Percentiles rank a stretch among this genome's conserved stretches.
Evolutionary conservation across 2,797 vertebrate genomes (phyloP).

Genomic region (Steatocranus sp.): DNA sequence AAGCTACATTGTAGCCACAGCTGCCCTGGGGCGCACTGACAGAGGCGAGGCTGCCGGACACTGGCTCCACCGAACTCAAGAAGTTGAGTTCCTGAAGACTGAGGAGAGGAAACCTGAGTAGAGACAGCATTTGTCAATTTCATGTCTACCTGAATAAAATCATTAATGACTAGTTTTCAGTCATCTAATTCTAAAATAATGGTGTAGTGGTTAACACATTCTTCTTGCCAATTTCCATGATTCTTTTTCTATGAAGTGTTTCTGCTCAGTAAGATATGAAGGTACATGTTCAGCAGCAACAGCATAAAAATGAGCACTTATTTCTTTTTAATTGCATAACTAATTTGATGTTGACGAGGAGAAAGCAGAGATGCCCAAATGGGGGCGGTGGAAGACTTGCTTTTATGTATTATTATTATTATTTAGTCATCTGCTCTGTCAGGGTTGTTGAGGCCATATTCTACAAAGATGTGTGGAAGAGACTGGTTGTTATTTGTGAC

Average conservation of each 20-base stretch:
- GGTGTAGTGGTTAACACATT: not conserved
- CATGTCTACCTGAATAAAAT: not conserved
- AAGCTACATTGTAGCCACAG: too few relatives aligned
- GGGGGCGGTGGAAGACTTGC: not conserved
- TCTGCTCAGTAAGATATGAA: not conserved
- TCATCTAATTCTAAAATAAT: not conserved
- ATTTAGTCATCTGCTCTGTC: not conserved
- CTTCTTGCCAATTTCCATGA: not conserved
- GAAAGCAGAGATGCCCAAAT: not conserved
- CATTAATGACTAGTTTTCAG: not conserved
- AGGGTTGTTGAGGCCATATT: not conserved
- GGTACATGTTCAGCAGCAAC: not conserved
- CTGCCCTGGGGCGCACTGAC: too few relatives aligned
- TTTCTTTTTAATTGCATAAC: slow-evolving; percentile 12
- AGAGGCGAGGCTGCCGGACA: too few relatives aligned
- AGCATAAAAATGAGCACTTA: not conserved
- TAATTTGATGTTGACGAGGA: not conserved
- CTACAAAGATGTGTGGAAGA: not conserved
- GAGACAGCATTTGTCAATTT: not conserved
- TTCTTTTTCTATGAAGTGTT: not conserved
- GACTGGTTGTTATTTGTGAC: not conserved
- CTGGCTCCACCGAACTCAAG: too few relatives aligned
- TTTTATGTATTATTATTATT: not conserved
- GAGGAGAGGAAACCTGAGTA: not conserved
- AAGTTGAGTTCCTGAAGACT: not conserved